Evolutionary conservation across 2,113 vertebrate species (phyloP).

Genomic region (Callocephalon fimbriatum): DNA sequence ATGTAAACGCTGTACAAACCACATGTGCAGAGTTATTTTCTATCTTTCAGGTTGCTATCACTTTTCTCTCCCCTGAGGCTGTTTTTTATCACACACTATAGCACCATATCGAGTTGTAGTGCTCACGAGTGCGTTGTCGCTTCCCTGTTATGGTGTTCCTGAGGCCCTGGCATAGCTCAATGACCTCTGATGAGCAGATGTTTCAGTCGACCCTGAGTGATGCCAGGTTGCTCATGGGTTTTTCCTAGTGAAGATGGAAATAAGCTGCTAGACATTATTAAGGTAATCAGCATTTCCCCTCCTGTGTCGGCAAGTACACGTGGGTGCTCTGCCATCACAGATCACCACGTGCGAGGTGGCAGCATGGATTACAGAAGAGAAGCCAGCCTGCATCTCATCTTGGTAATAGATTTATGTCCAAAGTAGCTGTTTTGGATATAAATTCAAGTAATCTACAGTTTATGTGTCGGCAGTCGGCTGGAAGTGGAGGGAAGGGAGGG

Average conservation of each 20-base stretch:
- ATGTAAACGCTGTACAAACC: neutral
- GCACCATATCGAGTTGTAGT: accelerated
- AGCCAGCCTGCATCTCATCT: neutral
- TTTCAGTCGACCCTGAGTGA: neutral
- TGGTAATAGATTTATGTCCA: neutral
- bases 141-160: neutral
- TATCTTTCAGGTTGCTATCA: neutral
- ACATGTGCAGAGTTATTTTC: neutral
- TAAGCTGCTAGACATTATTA: neutral
- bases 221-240: neutral
- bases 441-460: neutral
- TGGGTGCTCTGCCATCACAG: neutral
- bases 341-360: neutral
- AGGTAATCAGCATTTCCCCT: neutral
- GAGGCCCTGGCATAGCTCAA: neutral
- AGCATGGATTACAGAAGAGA: neutral
- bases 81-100: neutral
- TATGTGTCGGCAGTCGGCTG: neutral
- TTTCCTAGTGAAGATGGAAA: neutral
- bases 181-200: neutral
- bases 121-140: accelerated
- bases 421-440: neutral
- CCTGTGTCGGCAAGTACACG: neutral
- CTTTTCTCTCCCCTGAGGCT: neutral
- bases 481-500: neutral